phyloP scores from a whole-genome alignment of 2,113 vertebrate genomes.

The Dasypus novemcinctus region DNA sequence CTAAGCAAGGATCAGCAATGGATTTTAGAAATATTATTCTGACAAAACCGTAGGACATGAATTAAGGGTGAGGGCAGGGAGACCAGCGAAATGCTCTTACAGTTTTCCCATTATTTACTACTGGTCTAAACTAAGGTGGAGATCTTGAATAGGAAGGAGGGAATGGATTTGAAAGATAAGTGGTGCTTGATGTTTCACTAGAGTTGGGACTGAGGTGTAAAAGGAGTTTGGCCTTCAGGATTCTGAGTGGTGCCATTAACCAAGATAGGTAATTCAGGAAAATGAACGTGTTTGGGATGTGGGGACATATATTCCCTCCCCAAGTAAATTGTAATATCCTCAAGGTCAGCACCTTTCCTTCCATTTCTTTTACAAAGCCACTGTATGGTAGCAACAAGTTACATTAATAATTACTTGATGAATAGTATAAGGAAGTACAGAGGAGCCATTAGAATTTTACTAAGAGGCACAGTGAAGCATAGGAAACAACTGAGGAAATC shows the following conservation, averaged over 20 bases:
- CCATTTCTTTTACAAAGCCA: background rate
- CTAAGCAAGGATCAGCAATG: background rate
- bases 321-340: background rate
- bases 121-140: background rate
- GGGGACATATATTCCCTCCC: background rate
- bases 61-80: background rate
- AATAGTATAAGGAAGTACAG: conserved; percentile 45
- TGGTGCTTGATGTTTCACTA: background rate
- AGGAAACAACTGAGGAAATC: conserved; percentile 65
- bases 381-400: background rate
- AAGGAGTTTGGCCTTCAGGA: background rate
- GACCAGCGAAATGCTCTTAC: background rate
- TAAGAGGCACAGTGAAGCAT: conserved; percentile 50
- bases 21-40: background rate
- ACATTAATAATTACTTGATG: conserved; percentile 31
- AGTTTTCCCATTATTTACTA: background rate
- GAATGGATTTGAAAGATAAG: background rate
- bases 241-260: background rate
- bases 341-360: background rate
- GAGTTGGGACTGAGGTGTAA: background rate
- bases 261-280: background rate
- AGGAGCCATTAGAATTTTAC: conserved; percentile 62
- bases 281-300: background rate
- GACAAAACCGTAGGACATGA: background rate
- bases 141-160: background rate